These are phyloP conservation scores for Tuta absoluta DNA, from an alignment of 2,888 invertebrate genomes.

Conservation along the genomic window DNA sequence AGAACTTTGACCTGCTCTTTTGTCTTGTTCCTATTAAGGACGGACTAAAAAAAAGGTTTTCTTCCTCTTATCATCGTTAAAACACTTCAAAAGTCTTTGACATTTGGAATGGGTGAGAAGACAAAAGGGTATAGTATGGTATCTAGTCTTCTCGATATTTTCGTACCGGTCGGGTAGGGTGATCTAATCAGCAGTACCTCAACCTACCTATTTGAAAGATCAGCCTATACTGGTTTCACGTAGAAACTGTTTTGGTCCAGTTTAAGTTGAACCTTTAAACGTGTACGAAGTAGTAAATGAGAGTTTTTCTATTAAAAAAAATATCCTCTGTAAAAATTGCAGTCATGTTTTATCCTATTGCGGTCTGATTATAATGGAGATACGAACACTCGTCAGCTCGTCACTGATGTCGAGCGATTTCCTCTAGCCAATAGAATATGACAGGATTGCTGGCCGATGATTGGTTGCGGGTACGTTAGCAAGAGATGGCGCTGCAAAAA, in stretches of 20 bases:
- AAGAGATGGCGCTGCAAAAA: conserved; percentile 58
- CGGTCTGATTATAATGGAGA: conserved; percentile 21
- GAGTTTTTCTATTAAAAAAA: not conserved
- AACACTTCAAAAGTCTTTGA: too few relatives aligned
- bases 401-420: conserved; percentile 23
- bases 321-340: not conserved
- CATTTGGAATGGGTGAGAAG: too few relatives aligned
- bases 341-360: not conserved
- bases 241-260: too few relatives aligned
- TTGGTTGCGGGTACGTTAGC: conserved; percentile 39
- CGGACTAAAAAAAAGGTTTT: not conserved
- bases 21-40: not conserved
- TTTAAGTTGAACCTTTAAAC: too few relatives aligned
- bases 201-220: too few relatives aligned
- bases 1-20: not conserved
- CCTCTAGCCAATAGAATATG: conserved; percentile 29
- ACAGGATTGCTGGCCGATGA: conserved; percentile 44
- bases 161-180: too few relatives aligned
- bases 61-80: not conserved
- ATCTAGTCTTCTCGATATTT: too few relatives aligned
- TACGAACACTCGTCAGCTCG: conserved; percentile 8
- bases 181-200: too few relatives aligned
- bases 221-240: too few relatives aligned
- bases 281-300: not conserved
- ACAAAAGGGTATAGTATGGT: too few relatives aligned